Conservation (phyloP, 2,113 vertebrate species). For the Mungos mungo region DNA sequence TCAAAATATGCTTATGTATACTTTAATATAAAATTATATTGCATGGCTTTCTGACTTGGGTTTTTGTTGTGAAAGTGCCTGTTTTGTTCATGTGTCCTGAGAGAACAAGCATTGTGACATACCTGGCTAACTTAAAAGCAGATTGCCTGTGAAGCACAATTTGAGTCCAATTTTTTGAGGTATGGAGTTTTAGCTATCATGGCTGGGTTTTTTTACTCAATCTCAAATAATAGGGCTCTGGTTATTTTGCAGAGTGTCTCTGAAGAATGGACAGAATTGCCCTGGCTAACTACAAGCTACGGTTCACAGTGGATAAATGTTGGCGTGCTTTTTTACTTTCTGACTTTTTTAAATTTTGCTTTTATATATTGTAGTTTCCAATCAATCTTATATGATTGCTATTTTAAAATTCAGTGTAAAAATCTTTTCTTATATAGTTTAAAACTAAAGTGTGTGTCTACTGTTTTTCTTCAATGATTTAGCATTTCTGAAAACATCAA, state of each 20-base stretch:
- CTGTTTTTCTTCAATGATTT: conserved; percentile 83
- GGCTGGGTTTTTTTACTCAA: conserved; percentile 83
- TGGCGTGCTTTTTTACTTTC: conserved; percentile 86
- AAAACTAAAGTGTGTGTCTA: conserved; percentile 77
- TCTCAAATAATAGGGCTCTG: conserved; percentile 89
- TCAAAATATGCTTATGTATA: conserved; percentile 63
- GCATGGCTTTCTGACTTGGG: conserved; percentile 76
- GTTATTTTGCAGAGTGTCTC: conserved; percentile 89
- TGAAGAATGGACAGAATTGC: conserved; percentile 87
- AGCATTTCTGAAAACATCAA: conserved; percentile 85
- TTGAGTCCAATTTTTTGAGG: conserved; percentile 71
- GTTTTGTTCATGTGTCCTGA: conserved; percentile 72
- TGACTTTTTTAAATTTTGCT: conserved; percentile 75
- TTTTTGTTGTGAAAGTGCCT: conserved; percentile 74
- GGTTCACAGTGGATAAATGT: conserved; percentile 86
- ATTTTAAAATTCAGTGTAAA: conserved; percentile 79
- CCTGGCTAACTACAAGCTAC: conserved; percentile 86
- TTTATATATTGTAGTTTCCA: conserved; percentile 79
- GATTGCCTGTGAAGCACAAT: conserved; percentile 81
- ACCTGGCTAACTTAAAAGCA: conserved; percentile 73
- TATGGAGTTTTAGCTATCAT: conserved; percentile 84
- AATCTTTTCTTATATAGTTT: conserved; percentile 76
- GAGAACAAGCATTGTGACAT: conserved; percentile 68
- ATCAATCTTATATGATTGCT: conserved; percentile 81
- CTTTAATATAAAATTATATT: conserved; percentile 66